Evolutionary conservation across 2,888 invertebrate genomes (phyloP).

Genomic region (Thera obeliscata): DNA sequence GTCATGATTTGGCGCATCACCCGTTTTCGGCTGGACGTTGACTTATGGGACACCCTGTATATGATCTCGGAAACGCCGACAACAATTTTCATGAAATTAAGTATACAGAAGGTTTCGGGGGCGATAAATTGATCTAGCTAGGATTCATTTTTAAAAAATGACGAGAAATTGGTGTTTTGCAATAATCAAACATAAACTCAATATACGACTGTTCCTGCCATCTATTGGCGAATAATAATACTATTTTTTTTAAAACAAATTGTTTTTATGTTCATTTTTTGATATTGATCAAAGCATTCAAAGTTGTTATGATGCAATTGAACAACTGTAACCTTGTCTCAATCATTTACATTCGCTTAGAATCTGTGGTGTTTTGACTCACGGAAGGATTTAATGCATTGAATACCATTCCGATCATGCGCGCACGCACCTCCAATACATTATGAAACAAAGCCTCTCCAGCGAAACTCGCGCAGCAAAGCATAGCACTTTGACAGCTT

Average conservation of each 20-base stretch:
- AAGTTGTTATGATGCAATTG: slow-evolving; percentile 46
- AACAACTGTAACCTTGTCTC: slow-evolving; percentile 51
- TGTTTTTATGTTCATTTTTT: slow-evolving; percentile 15
- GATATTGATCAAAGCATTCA: slow-evolving; percentile 26
- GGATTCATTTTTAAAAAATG: no score
- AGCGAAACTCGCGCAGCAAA: neutral
- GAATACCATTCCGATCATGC: slow-evolving; percentile 40
- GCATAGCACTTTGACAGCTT: slow-evolving; percentile 19
- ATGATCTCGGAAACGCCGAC: no score
- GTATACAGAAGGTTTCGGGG: no score
- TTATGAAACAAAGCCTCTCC: slow-evolving; percentile 18
- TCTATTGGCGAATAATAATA: no score
- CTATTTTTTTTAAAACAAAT: slow-evolving; percentile 20
- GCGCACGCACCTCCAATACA: slow-evolving; percentile 23
- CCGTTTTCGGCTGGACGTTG: no score
- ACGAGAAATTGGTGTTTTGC: no score
- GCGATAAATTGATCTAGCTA: no score
- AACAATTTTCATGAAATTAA: no score
- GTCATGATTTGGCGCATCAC: no score
- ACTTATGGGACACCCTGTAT: no score
- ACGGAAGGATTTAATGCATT: slow-evolving; percentile 43
- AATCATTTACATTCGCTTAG: slow-evolving; percentile 47
- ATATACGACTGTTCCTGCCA: no score
- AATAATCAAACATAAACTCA: no score
- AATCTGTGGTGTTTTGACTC: slow-evolving; percentile 40